A percentile compares a stretch with the other conserved stretches of the same genome.
phyloP scores from a whole-genome alignment of 1,140 invertebrate species.

The Dufourea novaeangliae region DNA sequence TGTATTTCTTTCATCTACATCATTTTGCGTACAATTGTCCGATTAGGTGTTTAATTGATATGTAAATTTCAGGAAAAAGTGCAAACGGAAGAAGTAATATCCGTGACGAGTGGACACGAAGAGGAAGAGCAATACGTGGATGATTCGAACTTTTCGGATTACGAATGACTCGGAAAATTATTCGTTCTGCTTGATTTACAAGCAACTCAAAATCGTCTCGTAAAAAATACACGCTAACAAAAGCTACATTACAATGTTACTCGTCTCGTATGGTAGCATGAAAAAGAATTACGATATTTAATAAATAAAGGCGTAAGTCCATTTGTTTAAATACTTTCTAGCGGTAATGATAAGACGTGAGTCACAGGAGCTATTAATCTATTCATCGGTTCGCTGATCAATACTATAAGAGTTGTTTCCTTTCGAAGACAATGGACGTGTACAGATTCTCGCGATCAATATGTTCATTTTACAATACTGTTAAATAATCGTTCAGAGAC shows the following conservation, averaged over 20 bases:
- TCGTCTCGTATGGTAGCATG: background rate
- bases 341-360: background rate
- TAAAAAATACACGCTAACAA: no score
- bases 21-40: background rate
- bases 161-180: background rate
- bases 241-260: no score
- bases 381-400: background rate
- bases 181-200: no score
- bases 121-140: conserved; percentile 20
- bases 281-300: background rate
- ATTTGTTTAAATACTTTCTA: background rate
- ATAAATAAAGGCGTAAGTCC: conserved; percentile 3
- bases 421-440: background rate
- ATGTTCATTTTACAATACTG: background rate
- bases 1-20: background rate
- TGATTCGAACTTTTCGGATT: conserved; percentile 13
- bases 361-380: background rate
- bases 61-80: conserved; percentile 1
- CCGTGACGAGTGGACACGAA: background rate
- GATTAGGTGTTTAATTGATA: background rate
- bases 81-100: background rate
- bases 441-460: background rate
- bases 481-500: background rate
- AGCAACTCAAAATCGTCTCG: no score
- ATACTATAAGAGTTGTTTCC: background rate